Conservation (phyloP, 2,888 invertebrate genomes). For the Lasioglossum calceatum region DNA sequence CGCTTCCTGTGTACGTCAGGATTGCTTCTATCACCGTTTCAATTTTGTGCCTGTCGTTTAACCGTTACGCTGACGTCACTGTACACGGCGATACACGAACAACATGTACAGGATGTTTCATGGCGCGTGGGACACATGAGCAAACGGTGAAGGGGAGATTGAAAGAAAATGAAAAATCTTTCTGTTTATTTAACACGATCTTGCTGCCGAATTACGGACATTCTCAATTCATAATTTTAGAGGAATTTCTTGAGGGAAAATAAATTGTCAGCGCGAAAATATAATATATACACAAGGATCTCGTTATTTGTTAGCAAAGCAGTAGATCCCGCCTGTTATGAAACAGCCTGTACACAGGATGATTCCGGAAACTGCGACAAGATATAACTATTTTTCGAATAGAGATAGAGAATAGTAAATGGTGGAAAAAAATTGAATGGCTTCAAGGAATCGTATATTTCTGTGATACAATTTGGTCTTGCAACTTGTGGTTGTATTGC, state of each 20-base stretch:
- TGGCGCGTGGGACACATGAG: neutral
- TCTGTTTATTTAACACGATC: neutral
- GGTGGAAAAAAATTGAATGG: neutral
- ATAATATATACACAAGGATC: neutral
- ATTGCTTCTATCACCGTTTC: neutral
- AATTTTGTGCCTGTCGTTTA: slow-evolving; percentile 2
- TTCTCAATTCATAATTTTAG: neutral
- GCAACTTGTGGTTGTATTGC: neutral
- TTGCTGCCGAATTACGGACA: neutral
- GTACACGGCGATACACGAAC: neutral
- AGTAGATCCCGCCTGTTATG: neutral
- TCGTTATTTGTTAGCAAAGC: neutral
- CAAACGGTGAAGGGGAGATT: neutral
- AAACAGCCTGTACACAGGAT: slow-evolving; percentile 3
- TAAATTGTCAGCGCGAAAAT: neutral
- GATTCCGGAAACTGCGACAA: slow-evolving; percentile 4
- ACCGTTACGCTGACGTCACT: neutral
- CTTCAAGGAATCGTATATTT: neutral
- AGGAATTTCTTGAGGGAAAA: neutral
- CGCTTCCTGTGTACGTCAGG: neutral
- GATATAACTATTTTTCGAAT: slow-evolving; percentile 7
- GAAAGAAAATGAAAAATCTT: neutral
- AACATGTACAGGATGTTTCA: neutral
- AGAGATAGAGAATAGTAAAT: neutral
- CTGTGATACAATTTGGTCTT: neutral